phyloP scores from a whole-genome alignment of 2,888 invertebrate genomes.

The Aquatica leii region DNA sequence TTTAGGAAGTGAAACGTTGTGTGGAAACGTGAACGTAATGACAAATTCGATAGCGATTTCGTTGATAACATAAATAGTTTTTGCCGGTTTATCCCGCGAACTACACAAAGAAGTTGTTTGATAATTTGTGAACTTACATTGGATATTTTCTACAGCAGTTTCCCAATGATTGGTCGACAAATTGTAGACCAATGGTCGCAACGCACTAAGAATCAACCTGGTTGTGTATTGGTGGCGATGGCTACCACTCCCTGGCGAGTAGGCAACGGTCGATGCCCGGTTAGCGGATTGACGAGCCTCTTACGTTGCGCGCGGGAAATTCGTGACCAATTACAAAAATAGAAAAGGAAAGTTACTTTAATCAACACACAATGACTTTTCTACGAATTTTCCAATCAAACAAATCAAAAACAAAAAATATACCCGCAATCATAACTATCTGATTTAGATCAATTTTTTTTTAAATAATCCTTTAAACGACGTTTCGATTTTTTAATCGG shows the following conservation, averaged over 20 bases:
- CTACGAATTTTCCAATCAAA: slow-evolving; percentile 1
- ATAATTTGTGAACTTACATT: slow-evolving; percentile 79
- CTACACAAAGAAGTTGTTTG: slow-evolving; percentile 62
- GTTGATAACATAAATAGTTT: slow-evolving; percentile 50
- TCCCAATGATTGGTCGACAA: slow-evolving; percentile 90
- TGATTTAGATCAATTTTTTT: too few relatives aligned
- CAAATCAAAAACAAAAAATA: too few relatives aligned
- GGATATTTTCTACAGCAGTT: slow-evolving; percentile 77
- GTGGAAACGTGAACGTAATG: slow-evolving; percentile 27
- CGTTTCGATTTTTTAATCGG: too few relatives aligned
- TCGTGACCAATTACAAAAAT: slow-evolving; percentile 59
- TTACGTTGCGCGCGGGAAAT: slow-evolving; percentile 57
- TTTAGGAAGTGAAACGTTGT: slow-evolving; percentile 26
- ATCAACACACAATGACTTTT: slow-evolving; percentile 11
- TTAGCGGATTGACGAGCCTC: slow-evolving; percentile 55
- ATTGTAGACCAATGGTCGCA: slow-evolving; percentile 86
- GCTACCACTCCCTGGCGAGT: slow-evolving; percentile 70
- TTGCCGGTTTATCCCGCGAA: slow-evolving; percentile 55
- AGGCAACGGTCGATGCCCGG: slow-evolving; percentile 59
- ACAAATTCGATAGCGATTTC: slow-evolving; percentile 15
- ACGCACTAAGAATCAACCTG: slow-evolving; percentile 72
- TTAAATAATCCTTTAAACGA: too few relatives aligned
- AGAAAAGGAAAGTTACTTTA: slow-evolving; percentile 51
- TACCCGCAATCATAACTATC: too few relatives aligned
- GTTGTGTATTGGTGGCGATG: slow-evolving; percentile 76